Base-by-base conservation (phyloP, 2,797 vertebrate genomes). In the Hozukius guyotensis region DNA sequence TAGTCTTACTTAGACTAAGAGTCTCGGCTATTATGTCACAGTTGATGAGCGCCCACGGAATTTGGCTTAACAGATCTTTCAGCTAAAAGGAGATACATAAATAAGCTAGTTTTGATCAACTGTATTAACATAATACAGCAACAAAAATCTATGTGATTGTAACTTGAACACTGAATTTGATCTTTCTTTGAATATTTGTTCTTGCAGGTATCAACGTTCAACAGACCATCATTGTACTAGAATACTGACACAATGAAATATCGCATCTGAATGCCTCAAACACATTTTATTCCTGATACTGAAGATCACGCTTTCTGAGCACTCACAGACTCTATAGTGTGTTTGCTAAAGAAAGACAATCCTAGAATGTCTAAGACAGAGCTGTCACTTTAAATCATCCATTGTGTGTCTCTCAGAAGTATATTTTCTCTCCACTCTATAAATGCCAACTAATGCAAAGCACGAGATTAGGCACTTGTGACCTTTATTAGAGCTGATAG, bases 401-500 rank as follows among this genome's bases (percentile, higher is more conserved):
- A 14, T 36, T 46, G 22, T 49, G 36, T 46, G 16, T 11, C 69
- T 88, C 64, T 57, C 77, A 74, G 68, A 89, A 77, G 36, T 87
- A 64, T 66, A 80, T 80, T 89, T 87, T 90, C 81, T 81, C 81
- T 80, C 85, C 79, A 66, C 80, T 83, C 80, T 75, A 88, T 82
- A 93, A 93, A 93, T 93, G 86, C 82, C 93, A 94, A 77, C 86
- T 86, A 88, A 94, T 89, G 84, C 89, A 88, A 90, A 95, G 77
- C 73, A 75, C 66, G 38, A 89, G 88, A 93, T 93, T 88, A 88
- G 87, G 80, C 84, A 88, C 81, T 73, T 52, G 71, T 94, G 93
- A 95, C 93, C 92, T 94, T 94, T 94, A 91, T 87, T 83, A 74
- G 78, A 83, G 80, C 86, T 85, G 93, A 95, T 93, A 91, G 82